A percentile compares a stretch with the other conserved stretches of the same genome.
phyloP scores from a whole-genome alignment of 2,113 vertebrate genomes.

The Phrynocephalus versicolor region DNA sequence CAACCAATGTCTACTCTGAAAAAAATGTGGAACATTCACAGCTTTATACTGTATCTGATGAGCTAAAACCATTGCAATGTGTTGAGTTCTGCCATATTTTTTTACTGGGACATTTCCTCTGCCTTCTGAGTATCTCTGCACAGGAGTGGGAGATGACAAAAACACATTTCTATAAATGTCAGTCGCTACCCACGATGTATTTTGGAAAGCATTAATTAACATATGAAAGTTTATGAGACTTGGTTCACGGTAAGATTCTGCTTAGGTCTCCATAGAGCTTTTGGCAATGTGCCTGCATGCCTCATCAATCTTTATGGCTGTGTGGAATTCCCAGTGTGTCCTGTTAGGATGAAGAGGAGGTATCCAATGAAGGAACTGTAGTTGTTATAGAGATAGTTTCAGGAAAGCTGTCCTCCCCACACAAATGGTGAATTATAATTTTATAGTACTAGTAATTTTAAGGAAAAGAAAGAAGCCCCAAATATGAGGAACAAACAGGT shows the following conservation, averaged over 20 bases:
- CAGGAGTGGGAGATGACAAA: neutral
- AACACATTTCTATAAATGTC: conserved; percentile 36
- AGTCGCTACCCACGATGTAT: conserved; percentile 14
- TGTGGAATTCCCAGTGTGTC: conserved; percentile 23
- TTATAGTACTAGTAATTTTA: conserved; percentile 63
- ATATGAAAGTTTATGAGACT: conserved; percentile 29
- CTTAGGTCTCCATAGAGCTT: conserved; percentile 14
- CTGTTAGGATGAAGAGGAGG: conserved; percentile 51
- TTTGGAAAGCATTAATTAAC: conserved; percentile 49
- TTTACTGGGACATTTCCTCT: neutral
- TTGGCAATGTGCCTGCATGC: neutral
- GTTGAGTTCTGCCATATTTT: neutral
- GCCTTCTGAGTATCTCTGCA: neutral
- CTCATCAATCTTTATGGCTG: conserved; percentile 38
- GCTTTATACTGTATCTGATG: neutral
- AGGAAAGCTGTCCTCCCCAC: conserved; percentile 52
- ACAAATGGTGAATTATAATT: conserved; percentile 51
- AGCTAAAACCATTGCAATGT: neutral
- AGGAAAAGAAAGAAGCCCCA: conserved; percentile 49
- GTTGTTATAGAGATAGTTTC: conserved; percentile 42
- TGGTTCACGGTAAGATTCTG: neutral
- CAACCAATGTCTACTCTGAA: neutral
- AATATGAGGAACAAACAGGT: conserved; percentile 38
- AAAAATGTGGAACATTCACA: neutral
- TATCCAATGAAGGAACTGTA: conserved; percentile 47